phyloP scores from a whole-genome alignment of 2,113 vertebrate genomes.

The Sebastes schlegelii region DNA sequence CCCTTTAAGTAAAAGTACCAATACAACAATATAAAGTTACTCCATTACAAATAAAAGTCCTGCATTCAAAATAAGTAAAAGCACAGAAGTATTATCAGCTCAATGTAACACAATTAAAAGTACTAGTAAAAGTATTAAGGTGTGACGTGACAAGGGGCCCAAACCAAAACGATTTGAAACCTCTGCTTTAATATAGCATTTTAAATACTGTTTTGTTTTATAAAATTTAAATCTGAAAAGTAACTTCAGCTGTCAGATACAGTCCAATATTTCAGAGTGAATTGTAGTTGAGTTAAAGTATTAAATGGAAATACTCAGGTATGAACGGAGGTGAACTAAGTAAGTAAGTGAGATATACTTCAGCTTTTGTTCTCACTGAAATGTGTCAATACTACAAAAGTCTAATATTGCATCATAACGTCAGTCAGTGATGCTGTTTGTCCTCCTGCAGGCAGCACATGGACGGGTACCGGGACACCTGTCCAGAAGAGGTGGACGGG shows the following conservation, averaged over 20 bases:
- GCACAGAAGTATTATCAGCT: background rate
- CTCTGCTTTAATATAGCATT: no score
- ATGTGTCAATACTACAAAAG: background rate
- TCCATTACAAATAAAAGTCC: background rate
- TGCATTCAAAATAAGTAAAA: background rate
- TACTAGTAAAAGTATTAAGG: no score
- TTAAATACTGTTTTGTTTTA: no score
- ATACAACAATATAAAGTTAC: background rate
- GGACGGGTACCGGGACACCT: slow-evolving; percentile 57
- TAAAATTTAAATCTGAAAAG: no score
- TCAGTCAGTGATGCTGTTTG: background rate
- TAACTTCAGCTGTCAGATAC: no score
- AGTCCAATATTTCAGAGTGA: background rate
- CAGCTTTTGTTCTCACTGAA: background rate
- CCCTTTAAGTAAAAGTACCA: no score
- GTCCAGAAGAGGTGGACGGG: slow-evolving; percentile 50
- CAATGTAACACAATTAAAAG: no score
- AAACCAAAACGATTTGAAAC: no score
- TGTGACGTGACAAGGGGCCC: no score
- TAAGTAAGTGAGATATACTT: background rate
- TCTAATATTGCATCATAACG: background rate
- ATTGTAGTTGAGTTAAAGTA: background rate
- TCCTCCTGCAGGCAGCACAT: slow-evolving; percentile 73
- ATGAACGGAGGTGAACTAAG: background rate
- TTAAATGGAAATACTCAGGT: background rate